Conservation (phyloP, 2,797 vertebrate species). For the Sebastes itinus region DNA sequence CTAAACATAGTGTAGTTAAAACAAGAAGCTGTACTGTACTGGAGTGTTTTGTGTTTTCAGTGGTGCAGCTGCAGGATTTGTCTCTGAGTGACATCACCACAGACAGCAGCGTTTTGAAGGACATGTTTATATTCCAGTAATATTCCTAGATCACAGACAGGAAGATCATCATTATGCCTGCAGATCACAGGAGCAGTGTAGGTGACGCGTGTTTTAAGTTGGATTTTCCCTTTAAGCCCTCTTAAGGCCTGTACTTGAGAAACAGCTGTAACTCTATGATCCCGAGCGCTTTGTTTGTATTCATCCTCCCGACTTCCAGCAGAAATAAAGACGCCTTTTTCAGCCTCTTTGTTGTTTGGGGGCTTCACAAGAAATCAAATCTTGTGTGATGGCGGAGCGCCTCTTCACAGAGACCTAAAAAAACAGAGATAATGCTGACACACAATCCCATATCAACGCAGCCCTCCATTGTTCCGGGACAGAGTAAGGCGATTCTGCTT, state of each 20-base stretch:
- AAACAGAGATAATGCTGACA: constrained; percentile 44
- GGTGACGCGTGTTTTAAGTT: constrained; percentile 41
- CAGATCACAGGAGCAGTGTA: constrained; percentile 36
- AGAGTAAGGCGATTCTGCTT: constrained; percentile 58
- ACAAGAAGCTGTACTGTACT: neutral
- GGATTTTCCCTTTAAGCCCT: constrained; percentile 51
- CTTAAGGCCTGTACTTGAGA: constrained; percentile 19
- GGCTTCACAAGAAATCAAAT: constrained; percentile 49
- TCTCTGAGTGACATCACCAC: constrained; percentile 23
- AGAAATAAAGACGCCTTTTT: neutral
- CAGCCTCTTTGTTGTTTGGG: constrained; percentile 42
- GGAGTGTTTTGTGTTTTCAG: constrained; percentile 25
- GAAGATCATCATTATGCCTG: constrained; percentile 26
- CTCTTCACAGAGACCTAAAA: constrained; percentile 37
- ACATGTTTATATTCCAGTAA: neutral
- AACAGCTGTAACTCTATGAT: constrained; percentile 47
- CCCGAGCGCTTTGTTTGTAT: constrained; percentile 22
- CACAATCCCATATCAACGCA: constrained; percentile 33
- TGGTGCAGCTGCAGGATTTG: constrained; percentile 45
- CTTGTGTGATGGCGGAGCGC: constrained; percentile 29
- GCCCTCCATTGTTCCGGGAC: constrained; percentile 55
- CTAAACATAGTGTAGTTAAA: neutral
- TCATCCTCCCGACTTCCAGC: constrained; percentile 23
- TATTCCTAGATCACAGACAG: constrained; percentile 35
- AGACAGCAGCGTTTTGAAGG: constrained; percentile 11